These are phyloP conservation scores for Himalopsyche japonica DNA, from an alignment of 2,888 invertebrate species.

Conservation along the genomic window DNA sequence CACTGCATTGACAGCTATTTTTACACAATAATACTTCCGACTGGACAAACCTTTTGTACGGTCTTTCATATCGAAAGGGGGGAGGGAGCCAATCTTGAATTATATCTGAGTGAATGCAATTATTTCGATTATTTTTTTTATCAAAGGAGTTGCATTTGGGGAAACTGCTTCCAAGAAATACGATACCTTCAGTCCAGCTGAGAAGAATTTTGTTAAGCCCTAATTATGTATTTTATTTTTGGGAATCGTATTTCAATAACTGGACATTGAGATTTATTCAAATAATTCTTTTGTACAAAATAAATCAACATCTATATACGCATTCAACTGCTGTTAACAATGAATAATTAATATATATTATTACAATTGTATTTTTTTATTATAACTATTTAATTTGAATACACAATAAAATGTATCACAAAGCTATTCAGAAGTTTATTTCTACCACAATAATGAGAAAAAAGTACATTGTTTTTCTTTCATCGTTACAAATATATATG, in stretches of 20 bases:
- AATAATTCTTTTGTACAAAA: background rate
- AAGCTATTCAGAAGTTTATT: too few relatives aligned
- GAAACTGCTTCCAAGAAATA: conserved; percentile 23
- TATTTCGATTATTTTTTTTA: conserved; percentile 33
- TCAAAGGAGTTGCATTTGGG: conserved; percentile 21
- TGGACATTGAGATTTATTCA: background rate
- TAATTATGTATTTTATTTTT: conserved; percentile 27
- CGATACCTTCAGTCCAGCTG: conserved; percentile 33
- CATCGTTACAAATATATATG: too few relatives aligned
- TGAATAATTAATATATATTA: conserved; percentile 11
- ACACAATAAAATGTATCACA: too few relatives aligned
- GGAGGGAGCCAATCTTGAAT: conserved; percentile 11
- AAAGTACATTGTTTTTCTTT: too few relatives aligned
- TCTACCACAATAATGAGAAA: too few relatives aligned
- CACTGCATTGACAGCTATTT: background rate
- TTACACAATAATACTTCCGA: conserved; percentile 37
- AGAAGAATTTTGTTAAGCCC: conserved; percentile 4
- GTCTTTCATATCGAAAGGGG: background rate
- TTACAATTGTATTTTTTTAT: background rate
- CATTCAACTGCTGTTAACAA: conserved; percentile 6
- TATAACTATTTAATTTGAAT: too few relatives aligned
- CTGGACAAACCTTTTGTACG: conserved; percentile 36
- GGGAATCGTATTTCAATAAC: conserved; percentile 15
- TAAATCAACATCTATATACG: background rate
- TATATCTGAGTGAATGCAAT: conserved; percentile 33